Evolutionary conservation across 2,113 vertebrate genomes (phyloP).

Genomic region (Gallinago undulata): DNA sequence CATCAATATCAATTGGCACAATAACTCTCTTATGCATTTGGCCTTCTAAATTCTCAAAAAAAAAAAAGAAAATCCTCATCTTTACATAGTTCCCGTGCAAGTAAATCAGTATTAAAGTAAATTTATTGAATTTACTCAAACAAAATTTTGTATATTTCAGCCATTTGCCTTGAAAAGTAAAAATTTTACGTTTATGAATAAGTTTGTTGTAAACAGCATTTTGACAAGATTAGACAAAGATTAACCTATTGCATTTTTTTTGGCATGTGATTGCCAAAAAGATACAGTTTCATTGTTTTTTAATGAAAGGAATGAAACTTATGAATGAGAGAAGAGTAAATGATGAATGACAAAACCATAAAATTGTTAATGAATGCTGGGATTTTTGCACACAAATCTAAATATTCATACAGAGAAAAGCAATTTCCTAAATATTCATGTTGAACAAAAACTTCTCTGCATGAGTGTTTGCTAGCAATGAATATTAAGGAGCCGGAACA

Average conservation of each 20-base stretch:
- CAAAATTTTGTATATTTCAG: neutral
- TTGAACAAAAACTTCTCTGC: slow-evolving; percentile 42
- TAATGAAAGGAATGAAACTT: neutral
- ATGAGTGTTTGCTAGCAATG: slow-evolving; percentile 25
- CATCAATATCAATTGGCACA: neutral
- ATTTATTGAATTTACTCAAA: neutral
- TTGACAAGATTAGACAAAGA: slow-evolving; percentile 3
- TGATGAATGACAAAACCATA: neutral
- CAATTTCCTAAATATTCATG: slow-evolving; percentile 65
- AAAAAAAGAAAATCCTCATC: neutral
- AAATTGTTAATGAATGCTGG: neutral
- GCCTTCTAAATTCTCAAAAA: neutral
- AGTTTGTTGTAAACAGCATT: slow-evolving; percentile 5
- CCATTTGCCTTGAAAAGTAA: neutral
- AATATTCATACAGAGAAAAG: slow-evolving; percentile 29
- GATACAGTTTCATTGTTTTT: neutral
- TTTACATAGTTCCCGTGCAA: neutral
- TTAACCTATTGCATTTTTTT: neutral
- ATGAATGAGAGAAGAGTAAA: slow-evolving; percentile 16
- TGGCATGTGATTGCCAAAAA: neutral
- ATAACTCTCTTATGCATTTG: neutral
- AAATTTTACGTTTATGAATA: neutral
- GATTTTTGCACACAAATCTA: neutral
- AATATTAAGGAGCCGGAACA: slow-evolving; percentile 47
- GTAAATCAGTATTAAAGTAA: neutral